A percentile compares a stretch with the other conserved stretches of the same genome.
These are phyloP conservation scores for Lasioglossum oenotherae DNA, from an alignment of 2,888 invertebrate species.

Conservation along the genomic window DNA sequence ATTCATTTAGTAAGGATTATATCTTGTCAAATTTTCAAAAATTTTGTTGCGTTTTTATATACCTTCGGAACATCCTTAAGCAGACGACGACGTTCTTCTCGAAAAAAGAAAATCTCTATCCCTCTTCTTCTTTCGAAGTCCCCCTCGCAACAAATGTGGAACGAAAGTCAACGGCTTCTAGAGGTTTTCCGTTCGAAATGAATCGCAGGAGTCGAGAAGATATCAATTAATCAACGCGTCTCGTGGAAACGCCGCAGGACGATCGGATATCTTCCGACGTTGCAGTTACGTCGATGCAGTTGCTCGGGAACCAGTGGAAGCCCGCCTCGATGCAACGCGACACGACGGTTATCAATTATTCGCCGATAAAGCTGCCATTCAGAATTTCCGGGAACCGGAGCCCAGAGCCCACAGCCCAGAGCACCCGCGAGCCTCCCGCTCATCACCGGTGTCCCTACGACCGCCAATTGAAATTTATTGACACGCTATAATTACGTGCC, in stretches of 20 bases:
- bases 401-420: constrained; percentile 40
- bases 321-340: constrained; percentile 35
- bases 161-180: neutral
- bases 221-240: constrained; percentile 45
- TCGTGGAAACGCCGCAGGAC: constrained; percentile 27
- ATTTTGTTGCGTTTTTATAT: too few relatives aligned
- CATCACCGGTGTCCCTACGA: constrained; percentile 27
- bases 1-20: too few relatives aligned
- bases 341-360: constrained; percentile 72
- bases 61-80: too few relatives aligned
- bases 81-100: too few relatives aligned
- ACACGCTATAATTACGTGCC: constrained; percentile 81
- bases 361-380: constrained; percentile 76
- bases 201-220: constrained; percentile 7
- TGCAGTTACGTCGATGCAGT: constrained; percentile 39
- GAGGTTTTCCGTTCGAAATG: neutral
- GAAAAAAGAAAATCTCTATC: too few relatives aligned
- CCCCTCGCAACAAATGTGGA: too few relatives aligned
- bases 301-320: constrained; percentile 29
- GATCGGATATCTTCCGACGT: constrained; percentile 34
- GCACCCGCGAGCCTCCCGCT: constrained; percentile 6
- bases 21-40: too few relatives aligned
- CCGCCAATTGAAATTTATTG: constrained; percentile 80
- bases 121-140: too few relatives aligned
- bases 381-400: constrained; percentile 68